Evolutionary conservation across 2,113 vertebrate species (phyloP).

Genomic region (Megaceryle maxima): DNA sequence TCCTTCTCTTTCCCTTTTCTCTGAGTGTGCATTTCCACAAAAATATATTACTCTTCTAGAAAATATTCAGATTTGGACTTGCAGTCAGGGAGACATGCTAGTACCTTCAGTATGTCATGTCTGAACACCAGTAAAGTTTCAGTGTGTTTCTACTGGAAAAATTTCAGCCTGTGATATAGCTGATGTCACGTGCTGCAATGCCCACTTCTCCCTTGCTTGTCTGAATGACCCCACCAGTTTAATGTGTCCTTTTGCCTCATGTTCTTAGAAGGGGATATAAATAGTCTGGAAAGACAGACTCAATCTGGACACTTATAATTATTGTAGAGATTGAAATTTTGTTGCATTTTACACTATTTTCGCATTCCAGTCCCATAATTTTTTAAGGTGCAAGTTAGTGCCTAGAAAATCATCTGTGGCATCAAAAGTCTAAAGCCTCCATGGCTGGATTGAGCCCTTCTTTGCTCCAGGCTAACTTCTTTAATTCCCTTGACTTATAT

Average conservation of each 20-base stretch:
- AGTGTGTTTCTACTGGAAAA: not conserved
- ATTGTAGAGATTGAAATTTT: not conserved
- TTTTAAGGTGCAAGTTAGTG: not conserved
- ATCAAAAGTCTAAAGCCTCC: not conserved
- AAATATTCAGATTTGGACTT: not conserved
- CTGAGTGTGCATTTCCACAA: not conserved
- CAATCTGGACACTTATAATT: not conserved
- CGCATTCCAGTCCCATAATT: not conserved
- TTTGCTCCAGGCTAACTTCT: not conserved
- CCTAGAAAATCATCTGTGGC: not conserved
- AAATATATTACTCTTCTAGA: not conserved
- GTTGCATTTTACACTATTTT: not conserved
- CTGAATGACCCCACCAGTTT: not conserved
- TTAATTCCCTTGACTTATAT: not conserved
- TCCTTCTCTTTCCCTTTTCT: not conserved
- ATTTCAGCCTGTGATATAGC: not conserved
- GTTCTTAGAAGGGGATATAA: not conserved
- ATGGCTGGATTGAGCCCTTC: not conserved
- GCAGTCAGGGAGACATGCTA: not conserved
- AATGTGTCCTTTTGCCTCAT: not conserved
- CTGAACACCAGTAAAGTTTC: not conserved
- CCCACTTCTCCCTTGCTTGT: not conserved
- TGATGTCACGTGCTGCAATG: not conserved
- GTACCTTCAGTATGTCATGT: not conserved
- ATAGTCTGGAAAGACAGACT: not conserved